phyloP scores from a whole-genome alignment of 2,888 invertebrate species.

The Quadroppia sp. region DNA sequence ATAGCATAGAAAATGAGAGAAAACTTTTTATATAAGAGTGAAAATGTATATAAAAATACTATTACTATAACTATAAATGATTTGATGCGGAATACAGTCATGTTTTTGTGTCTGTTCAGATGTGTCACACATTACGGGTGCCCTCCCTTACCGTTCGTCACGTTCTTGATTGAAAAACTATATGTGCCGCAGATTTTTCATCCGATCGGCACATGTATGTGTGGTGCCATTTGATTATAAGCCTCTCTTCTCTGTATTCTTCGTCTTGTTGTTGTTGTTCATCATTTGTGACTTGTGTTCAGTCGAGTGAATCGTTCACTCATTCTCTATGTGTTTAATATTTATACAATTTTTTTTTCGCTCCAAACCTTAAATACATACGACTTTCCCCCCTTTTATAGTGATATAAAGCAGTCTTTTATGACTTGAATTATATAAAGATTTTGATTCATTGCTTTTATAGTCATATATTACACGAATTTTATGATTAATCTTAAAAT shows the following conservation, averaged over 20 bases:
- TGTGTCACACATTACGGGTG: constrained; percentile 13
- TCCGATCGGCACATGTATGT: background rate
- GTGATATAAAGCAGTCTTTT: background rate
- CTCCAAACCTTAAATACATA: background rate
- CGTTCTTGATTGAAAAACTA: constrained; percentile 12
- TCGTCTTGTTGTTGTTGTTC: background rate
- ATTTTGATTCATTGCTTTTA: too few species aligned
- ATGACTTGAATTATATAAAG: background rate
- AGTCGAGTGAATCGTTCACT: constrained; percentile 22
- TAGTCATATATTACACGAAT: too few species aligned
- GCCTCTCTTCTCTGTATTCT: background rate
- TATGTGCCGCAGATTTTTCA: too few species aligned
- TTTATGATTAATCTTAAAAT: too few species aligned
- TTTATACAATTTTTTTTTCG: background rate
- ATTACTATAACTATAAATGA: background rate
- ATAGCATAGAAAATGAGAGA: background rate
- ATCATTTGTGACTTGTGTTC: constrained; percentile 35
- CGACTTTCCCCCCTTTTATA: background rate
- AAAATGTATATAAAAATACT: background rate
- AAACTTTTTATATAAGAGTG: too few species aligned
- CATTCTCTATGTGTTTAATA: constrained; percentile 14
- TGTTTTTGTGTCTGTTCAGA: background rate
- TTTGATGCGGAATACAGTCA: constrained; percentile 34
- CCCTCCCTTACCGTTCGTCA: too few species aligned
- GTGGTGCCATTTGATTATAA: background rate